phyloP scores from a whole-genome alignment of 2,113 vertebrate species.

The Tretioscincus oriximinensis region DNA sequence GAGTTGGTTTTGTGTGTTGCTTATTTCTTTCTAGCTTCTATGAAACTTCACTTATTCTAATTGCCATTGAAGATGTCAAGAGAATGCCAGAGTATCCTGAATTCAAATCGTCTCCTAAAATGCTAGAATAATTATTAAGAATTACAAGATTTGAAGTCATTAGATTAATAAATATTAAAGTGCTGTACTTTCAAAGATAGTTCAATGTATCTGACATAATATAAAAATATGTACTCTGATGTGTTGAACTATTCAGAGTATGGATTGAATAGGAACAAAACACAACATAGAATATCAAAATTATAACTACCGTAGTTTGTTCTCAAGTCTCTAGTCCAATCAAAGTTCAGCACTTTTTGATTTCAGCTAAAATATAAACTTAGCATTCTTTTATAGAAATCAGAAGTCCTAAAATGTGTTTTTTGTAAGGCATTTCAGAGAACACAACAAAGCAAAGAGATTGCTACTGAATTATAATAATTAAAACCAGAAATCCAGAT shows the following conservation, averaged over 20 bases:
- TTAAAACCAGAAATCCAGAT: neutral
- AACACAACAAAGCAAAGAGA: neutral
- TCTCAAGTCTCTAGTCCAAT: neutral
- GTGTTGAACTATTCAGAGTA: constrained; percentile 44
- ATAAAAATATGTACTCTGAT: neutral
- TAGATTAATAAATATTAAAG: constrained; percentile 47
- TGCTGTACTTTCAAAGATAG: constrained; percentile 26
- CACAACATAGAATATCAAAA: neutral
- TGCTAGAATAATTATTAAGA: constrained; percentile 4
- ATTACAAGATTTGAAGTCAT: constrained; percentile 25
- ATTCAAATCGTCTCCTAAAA: constrained; percentile 18
- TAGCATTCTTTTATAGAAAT: neutral
- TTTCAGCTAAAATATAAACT: neutral
- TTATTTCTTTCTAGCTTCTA: constrained; percentile 7
- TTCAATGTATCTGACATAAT: too few relatives aligned
- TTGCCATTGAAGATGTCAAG: constrained; percentile 40
- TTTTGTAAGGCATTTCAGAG: constrained; percentile 14
- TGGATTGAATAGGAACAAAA: constrained; percentile 13
- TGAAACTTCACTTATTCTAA: constrained; percentile 3
- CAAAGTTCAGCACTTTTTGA: neutral
- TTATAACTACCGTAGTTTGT: neutral
- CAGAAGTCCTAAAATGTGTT: constrained; percentile 6
- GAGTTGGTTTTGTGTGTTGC: constrained; percentile 8
- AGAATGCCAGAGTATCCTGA: constrained; percentile 36
- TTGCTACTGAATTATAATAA: neutral